phyloP scores from a whole-genome alignment of 2,888 invertebrate genomes.

The Limnephilus lunatus region DNA sequence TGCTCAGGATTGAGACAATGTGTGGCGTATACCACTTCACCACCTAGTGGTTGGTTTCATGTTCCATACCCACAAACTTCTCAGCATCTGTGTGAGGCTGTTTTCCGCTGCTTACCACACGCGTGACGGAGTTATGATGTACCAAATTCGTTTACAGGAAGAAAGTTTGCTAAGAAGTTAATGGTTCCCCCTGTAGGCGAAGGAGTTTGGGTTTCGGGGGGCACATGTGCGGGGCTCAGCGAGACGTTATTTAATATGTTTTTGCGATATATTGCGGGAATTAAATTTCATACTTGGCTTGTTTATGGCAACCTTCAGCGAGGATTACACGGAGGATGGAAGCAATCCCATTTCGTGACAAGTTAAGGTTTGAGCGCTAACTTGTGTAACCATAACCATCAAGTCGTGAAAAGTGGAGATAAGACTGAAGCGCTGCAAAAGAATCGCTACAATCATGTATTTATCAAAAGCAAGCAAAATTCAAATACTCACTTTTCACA shows the following conservation, averaged over 20 bases:
- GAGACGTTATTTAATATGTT: slow-evolving; percentile 44
- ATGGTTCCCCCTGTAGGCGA: slow-evolving; percentile 50
- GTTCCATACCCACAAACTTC: not conserved
- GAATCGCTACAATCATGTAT: not conserved
- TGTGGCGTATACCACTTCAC: not conserved
- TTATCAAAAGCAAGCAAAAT: not conserved
- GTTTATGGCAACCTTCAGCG: slow-evolving; percentile 34
- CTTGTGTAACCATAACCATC: not conserved
- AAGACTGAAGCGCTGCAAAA: not conserved
- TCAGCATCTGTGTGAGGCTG: not conserved
- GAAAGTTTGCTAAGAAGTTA: slow-evolving; percentile 64
- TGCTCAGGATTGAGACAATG: not conserved
- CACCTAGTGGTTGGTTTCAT: not conserved
- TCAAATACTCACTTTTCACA: not conserved
- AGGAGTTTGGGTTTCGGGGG: slow-evolving; percentile 26
- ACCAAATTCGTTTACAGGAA: slow-evolving; percentile 64
- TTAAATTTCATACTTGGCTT: slow-evolving; percentile 26
- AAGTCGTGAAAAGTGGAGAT: not conserved
- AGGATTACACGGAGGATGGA: slow-evolving; percentile 12
- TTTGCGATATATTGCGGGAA: slow-evolving; percentile 42
- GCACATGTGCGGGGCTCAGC: slow-evolving; percentile 25
- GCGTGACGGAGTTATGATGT: slow-evolving; percentile 64
- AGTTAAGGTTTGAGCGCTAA: slow-evolving; percentile 9
- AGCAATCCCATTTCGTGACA: slow-evolving; percentile 29
- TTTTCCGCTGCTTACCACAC: slow-evolving; percentile 60